A percentile compares a stretch with the other conserved stretches of the same genome.
phyloP scores from a whole-genome alignment of 2,113 vertebrate species.

The Cebus imitator region DNA sequence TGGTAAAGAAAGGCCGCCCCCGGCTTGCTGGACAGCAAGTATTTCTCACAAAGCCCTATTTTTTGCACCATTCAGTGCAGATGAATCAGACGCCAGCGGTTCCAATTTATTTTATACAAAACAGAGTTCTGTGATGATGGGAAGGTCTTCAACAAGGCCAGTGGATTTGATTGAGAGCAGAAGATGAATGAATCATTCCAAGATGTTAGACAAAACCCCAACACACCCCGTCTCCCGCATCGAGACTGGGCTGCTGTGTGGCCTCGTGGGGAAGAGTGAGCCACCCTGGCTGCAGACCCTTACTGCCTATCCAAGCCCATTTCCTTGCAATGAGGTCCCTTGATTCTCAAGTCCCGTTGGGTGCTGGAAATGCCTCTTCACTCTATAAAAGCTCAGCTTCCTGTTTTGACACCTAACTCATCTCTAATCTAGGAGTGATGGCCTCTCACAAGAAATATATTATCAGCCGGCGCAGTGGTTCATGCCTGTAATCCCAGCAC shows the following conservation, averaged over 20 bases:
- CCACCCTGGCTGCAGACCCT: background rate
- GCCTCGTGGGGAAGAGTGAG: background rate
- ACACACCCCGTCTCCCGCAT: background rate
- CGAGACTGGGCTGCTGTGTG: background rate
- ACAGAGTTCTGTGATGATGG: background rate
- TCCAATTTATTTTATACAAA: slow-evolving; percentile 57
- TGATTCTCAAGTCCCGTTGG: background rate
- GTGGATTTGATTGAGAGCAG: slow-evolving; percentile 3
- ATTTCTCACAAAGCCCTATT: background rate
- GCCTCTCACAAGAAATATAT: background rate
- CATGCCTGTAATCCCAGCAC: background rate
- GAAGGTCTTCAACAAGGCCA: background rate
- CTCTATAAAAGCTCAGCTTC: background rate
- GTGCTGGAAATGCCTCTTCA: background rate
- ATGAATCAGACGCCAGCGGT: slow-evolving; percentile 18
- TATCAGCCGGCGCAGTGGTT: background rate
- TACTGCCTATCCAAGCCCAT: background rate
- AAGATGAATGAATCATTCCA: slow-evolving; percentile 25
- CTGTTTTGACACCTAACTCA: background rate
- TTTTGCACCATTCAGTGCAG: background rate
- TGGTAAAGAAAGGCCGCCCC: background rate
- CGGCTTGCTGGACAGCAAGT: background rate
- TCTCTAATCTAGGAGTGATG: background rate
- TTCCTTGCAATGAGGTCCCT: background rate
- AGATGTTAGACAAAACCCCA: background rate